Evolutionary conservation across 2,888 invertebrate species (phyloP).

Genomic region (Chrysotoxum bicinctum): DNA sequence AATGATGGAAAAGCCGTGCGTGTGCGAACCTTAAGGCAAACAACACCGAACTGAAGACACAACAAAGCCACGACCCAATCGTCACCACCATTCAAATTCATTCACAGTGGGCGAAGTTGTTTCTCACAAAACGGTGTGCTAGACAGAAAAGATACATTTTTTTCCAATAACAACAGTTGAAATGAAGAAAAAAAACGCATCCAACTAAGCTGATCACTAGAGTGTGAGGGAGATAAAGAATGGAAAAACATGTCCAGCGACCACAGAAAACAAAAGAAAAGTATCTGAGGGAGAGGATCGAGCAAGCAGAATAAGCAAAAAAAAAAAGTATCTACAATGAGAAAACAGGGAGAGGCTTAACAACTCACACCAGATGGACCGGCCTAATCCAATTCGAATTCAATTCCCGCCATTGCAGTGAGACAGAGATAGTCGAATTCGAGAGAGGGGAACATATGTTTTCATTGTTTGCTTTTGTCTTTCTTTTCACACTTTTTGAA

Average conservation of each 20-base stretch:
- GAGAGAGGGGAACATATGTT: constrained; percentile 70
- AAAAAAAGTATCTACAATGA: not conserved
- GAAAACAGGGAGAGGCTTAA: constrained; percentile 60
- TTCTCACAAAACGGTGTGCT: constrained; percentile 52
- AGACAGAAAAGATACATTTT: constrained; percentile 64
- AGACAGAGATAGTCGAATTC: constrained; percentile 27
- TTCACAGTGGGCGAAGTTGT: constrained; percentile 72
- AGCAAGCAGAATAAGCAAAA: constrained; percentile 3
- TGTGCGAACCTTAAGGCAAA: constrained; percentile 81
- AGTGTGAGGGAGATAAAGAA: constrained; percentile 43
- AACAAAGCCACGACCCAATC: constrained; percentile 73
- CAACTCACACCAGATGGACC: constrained; percentile 61
- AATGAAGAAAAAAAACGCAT: not conserved
- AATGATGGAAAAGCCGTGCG: constrained; percentile 73
- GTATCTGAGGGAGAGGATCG: constrained; percentile 42
- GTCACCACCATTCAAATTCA: constrained; percentile 73
- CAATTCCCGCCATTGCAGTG: constrained; percentile 59
- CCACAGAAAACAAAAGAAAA: constrained; percentile 64
- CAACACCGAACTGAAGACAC: constrained; percentile 81
- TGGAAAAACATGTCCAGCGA: constrained; percentile 60
- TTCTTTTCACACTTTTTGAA: constrained; percentile 35
- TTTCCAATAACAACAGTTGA: constrained; percentile 29
- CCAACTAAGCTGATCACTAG: constrained; percentile 14
- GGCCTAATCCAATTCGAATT: constrained; percentile 65
- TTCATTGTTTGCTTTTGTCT: constrained; percentile 63